Conservation (phyloP, 2,113 vertebrate species). For the Aphyosemion australe region DNA sequence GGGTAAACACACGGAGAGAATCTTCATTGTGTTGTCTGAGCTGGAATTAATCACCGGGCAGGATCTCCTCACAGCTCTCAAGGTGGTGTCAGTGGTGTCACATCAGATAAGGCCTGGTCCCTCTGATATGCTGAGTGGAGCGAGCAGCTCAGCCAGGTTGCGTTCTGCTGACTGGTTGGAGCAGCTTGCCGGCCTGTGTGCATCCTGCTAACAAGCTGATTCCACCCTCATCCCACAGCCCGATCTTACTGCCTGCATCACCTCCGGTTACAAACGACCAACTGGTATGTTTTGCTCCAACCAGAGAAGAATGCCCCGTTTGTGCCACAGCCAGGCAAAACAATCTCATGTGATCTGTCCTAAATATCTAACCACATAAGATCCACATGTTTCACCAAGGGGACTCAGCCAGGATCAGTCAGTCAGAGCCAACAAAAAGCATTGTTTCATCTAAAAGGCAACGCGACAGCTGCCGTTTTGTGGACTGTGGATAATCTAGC, state of each 20-base stretch:
- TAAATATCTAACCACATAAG: slow-evolving; percentile 50
- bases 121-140: slow-evolving; percentile 58
- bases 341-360: slow-evolving; percentile 64
- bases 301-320: slow-evolving; percentile 47
- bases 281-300: slow-evolving; percentile 40
- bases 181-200: slow-evolving; percentile 50
- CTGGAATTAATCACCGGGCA: slow-evolving; percentile 53
- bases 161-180: slow-evolving; percentile 65
- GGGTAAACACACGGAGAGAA: slow-evolving; percentile 56
- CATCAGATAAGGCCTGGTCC: slow-evolving; percentile 51
- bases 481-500: slow-evolving; percentile 61
- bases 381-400: slow-evolving; percentile 39
- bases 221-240: slow-evolving; percentile 16
- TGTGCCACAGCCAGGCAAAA: slow-evolving; percentile 48
- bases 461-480: slow-evolving; percentile 52
- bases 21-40: slow-evolving; percentile 43
- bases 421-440: slow-evolving; percentile 42
- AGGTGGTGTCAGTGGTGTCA: slow-evolving; percentile 63
- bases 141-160: slow-evolving; percentile 54
- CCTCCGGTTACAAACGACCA: slow-evolving; percentile 48
- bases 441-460: slow-evolving; percentile 59
- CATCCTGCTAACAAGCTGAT: slow-evolving; percentile 39
- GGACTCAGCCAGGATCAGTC: slow-evolving; percentile 41
- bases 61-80: slow-evolving; percentile 59
- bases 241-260: slow-evolving; percentile 22